These are phyloP conservation scores for Mus pahari DNA, from an alignment of 2,113 vertebrate species.

Conservation along the genomic window DNA sequence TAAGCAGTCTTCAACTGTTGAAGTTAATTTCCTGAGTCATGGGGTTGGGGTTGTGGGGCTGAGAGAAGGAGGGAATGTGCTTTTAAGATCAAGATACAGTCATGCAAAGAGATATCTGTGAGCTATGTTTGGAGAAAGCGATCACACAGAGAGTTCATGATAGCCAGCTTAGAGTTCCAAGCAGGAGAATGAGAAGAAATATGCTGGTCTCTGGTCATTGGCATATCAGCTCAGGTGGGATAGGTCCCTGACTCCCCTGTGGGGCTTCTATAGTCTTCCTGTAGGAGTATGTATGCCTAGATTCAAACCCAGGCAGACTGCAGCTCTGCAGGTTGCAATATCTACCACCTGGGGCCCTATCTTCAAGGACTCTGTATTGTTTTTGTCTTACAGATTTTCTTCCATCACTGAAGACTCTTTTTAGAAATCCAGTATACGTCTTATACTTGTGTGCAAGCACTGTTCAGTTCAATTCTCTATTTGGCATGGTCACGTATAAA, in stretches of 20 bases:
- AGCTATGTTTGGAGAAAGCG: neutral
- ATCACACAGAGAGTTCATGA: neutral
- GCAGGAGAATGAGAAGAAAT: neutral
- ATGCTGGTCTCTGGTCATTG: neutral
- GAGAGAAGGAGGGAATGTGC: neutral
- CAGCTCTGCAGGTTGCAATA: neutral
- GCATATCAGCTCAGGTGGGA: neutral
- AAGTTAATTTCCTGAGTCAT: neutral
- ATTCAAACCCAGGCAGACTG: neutral
- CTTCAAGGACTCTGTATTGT: neutral
- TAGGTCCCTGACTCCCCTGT: neutral
- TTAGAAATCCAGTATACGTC: conserved; percentile 92
- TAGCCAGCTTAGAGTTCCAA: neutral
- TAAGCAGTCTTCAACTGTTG: neutral
- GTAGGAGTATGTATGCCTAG: neutral
- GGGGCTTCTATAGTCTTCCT: neutral
- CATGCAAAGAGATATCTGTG: neutral
- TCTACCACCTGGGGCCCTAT: neutral
- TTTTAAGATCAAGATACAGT: neutral
- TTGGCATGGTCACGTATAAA: conserved; percentile 98
- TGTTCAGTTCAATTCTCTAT: conserved; percentile 95
- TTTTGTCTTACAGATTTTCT: conserved; percentile 91
- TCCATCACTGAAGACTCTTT: conserved; percentile 91
- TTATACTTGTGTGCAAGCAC: conserved; percentile 92
- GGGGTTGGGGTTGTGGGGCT: neutral